Percentiles rank a stretch among this genome's conserved stretches.
Evolutionary conservation across 2,113 vertebrate genomes (phyloP).

Genomic region (Indri indri): DNA sequence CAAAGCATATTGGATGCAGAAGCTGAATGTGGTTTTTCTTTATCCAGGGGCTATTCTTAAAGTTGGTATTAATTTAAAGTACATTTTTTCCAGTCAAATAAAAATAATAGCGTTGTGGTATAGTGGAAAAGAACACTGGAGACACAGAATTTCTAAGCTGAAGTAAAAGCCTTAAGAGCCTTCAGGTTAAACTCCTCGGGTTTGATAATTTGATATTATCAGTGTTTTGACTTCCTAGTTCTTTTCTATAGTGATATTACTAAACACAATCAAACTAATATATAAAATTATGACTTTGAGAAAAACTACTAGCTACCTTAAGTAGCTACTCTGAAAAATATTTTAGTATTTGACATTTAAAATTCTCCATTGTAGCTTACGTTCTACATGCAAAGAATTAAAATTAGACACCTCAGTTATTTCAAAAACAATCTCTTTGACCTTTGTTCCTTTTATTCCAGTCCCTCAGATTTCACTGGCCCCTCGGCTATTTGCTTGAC

Average conservation of each 20-base stretch:
- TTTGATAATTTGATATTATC: neutral
- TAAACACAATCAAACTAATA: neutral
- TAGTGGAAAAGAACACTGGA: neutral
- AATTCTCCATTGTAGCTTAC: neutral
- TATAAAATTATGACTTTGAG: neutral
- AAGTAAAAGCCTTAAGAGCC: neutral
- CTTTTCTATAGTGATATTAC: neutral
- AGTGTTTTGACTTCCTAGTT: neutral
- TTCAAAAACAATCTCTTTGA: conserved; percentile 68
- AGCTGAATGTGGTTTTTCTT: neutral
- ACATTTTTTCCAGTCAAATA: conserved; percentile 16
- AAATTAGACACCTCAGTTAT: conserved; percentile 61
- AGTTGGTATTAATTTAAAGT: conserved; percentile 14
- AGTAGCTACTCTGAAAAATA: conserved; percentile 40
- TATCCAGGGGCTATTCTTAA: neutral
- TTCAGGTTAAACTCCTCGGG: neutral
- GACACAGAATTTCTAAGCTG: neutral
- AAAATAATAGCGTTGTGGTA: conserved; percentile 16
- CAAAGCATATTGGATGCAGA: conserved; percentile 5
- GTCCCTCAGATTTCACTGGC: conserved; percentile 56
- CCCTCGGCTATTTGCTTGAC: conserved; percentile 67
- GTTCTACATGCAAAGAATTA: conserved; percentile 41
- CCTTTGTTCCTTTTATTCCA: conserved; percentile 33
- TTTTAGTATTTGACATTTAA: conserved; percentile 22
- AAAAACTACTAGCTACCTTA: conserved; percentile 17